Conservation (phyloP, 2,888 invertebrate genomes). For the Drosophila merina region DNA sequence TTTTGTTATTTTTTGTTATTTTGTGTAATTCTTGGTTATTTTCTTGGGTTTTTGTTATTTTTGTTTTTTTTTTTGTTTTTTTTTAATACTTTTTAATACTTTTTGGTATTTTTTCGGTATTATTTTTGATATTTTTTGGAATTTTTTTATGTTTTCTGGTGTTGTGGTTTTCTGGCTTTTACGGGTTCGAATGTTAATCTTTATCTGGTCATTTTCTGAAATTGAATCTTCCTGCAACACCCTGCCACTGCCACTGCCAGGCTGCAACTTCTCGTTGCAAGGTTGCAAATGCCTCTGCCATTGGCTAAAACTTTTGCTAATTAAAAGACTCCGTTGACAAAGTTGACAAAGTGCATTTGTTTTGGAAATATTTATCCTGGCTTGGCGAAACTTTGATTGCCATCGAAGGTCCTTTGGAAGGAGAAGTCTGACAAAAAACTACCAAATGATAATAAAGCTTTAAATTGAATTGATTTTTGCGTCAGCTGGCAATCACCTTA, state of each 20-base stretch:
- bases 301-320: conserved; percentile 35
- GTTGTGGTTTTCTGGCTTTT: neutral
- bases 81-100: neutral
- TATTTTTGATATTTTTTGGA: neutral
- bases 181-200: conserved; percentile 28
- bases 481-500: neutral
- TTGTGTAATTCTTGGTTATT: too few species aligned
- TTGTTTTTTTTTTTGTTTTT: neutral
- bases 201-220: conserved; percentile 24
- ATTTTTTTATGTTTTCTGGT: neutral
- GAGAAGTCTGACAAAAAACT: too few species aligned
- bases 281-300: conserved; percentile 18
- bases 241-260: neutral
- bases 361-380: conserved; percentile 27
- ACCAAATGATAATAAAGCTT: too few species aligned
- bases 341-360: conserved; percentile 39
- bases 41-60: too few species aligned
- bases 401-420: too few species aligned
- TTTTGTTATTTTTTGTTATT: too few species aligned
- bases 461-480: neutral
- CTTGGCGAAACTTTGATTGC: conserved; percentile 15
- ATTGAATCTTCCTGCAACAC: conserved; percentile 21
- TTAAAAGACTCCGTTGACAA: conserved; percentile 22
- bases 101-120: too few species aligned
- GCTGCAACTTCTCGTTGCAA: conserved; percentile 16